These are phyloP conservation scores for Thinocorus orbignyianus DNA, from an alignment of 2,113 vertebrate species.

Conservation along the genomic window DNA sequence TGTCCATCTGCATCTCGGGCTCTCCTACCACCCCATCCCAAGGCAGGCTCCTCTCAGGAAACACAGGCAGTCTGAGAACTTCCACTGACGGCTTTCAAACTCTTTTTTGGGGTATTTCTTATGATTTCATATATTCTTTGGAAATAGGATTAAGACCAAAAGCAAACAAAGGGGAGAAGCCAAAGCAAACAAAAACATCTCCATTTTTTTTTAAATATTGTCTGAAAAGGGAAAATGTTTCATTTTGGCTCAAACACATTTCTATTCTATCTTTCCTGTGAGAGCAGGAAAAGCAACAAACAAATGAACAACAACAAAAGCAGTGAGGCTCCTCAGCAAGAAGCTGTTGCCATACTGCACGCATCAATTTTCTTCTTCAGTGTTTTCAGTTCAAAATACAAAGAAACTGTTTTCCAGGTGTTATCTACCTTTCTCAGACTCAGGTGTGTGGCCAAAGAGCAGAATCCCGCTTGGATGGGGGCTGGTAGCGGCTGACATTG, in stretches of 20 bases:
- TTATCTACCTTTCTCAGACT: neutral
- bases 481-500: accelerated
- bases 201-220: accelerated
- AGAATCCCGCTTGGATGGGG: accelerated
- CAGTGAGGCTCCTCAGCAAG: neutral
- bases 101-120: neutral
- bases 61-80: neutral
- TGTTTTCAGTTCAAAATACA: neutral
- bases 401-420: neutral
- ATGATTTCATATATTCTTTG: neutral
- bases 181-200: neutral
- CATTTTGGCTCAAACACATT: neutral
- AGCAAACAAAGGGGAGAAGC: neutral
- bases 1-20: neutral
- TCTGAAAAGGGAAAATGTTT: neutral
- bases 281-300: neutral
- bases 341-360: neutral
- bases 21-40: neutral
- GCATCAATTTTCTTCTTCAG: neutral
- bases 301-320: neutral
- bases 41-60: neutral
- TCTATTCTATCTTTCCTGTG: neutral
- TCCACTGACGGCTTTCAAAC: neutral
- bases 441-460: neutral
- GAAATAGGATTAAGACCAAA: neutral